A percentile compares a stretch with the other conserved stretches of the same genome.
Conservation (phyloP, 2,888 invertebrate species). For the Merodon equestris region DNA sequence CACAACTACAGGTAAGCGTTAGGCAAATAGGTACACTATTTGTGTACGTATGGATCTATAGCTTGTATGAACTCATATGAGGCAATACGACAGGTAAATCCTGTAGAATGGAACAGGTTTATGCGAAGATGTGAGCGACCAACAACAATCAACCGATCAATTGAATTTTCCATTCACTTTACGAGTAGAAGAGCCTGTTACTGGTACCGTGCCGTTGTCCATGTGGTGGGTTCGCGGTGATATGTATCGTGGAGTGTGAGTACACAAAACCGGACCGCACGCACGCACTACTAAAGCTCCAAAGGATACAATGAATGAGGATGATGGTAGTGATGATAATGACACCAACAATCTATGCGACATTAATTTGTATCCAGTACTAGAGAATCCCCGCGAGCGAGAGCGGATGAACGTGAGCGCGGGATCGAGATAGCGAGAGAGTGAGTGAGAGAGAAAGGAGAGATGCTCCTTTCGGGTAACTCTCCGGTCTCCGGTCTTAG, state of each 20-base stretch:
- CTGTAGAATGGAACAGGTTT: conserved; percentile 68
- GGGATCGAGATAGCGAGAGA: background rate
- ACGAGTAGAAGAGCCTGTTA: conserved; percentile 2
- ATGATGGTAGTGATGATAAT: conserved; percentile 62
- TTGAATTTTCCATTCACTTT: conserved; percentile 65
- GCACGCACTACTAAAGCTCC: conserved; percentile 66
- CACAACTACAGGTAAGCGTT: too few relatives aligned
- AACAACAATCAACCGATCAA: conserved; percentile 58
- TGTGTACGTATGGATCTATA: conserved; percentile 33
- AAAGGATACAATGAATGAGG: conserved; percentile 68
- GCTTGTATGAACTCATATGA: conserved; percentile 3
- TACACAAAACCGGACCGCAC: conserved; percentile 59
- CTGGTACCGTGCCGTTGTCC: conserved; percentile 21
- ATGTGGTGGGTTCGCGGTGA: conserved; percentile 31
- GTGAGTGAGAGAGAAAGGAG: conserved; percentile 33
- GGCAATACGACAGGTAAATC: conserved; percentile 64
- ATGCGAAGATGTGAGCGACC: conserved; percentile 37
- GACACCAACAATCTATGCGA: conserved; percentile 66
- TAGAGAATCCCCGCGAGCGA: conserved; percentile 25
- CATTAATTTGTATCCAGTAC: conserved; percentile 65
- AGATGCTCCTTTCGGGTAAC: conserved; percentile 20
- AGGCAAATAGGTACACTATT: conserved; percentile 5
- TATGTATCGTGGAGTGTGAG: conserved; percentile 32
- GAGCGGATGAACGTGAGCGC: too few relatives aligned
- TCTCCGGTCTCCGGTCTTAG: conserved; percentile 19